Evolutionary conservation across 2,113 vertebrate species (phyloP).

Genomic region (Pteropus alecto): DNA sequence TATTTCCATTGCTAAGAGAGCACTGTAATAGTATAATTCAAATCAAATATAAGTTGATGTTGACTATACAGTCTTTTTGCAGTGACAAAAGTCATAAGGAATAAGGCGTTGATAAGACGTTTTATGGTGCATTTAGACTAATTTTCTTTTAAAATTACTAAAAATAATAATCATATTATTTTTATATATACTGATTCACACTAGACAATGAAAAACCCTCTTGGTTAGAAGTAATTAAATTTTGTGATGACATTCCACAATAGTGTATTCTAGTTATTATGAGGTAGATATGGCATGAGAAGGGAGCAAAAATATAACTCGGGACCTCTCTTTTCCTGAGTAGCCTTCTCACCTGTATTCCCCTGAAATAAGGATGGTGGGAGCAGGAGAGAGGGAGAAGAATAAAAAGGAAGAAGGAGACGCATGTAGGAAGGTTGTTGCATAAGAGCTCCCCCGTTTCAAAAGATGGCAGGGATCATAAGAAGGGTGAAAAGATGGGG

Average conservation of each 20-base stretch:
- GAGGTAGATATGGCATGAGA: background rate
- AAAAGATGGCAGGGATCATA: background rate
- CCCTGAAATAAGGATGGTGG: background rate
- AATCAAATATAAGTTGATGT: background rate
- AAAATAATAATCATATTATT: background rate
- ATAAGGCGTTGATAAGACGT: background rate
- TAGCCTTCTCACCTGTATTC: background rate
- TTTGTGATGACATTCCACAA: background rate
- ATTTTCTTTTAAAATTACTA: slow-evolving; percentile 3
- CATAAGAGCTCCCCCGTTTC: background rate
- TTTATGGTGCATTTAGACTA: background rate
- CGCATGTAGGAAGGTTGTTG: background rate
- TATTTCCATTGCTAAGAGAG: background rate
- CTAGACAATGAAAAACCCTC: background rate
- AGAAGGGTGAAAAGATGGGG: background rate
- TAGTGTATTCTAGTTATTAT: background rate
- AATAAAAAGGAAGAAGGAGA: background rate
- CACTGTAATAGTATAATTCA: background rate
- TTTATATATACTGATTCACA: background rate
- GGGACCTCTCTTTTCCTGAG: background rate
- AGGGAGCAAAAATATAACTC: background rate
- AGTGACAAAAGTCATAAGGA: background rate
- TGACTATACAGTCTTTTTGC: background rate
- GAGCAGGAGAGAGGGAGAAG: background rate
- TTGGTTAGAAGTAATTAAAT: background rate